Conservation (phyloP, 1,140 invertebrate genomes). For the Sitophilus oryzae region DNA sequence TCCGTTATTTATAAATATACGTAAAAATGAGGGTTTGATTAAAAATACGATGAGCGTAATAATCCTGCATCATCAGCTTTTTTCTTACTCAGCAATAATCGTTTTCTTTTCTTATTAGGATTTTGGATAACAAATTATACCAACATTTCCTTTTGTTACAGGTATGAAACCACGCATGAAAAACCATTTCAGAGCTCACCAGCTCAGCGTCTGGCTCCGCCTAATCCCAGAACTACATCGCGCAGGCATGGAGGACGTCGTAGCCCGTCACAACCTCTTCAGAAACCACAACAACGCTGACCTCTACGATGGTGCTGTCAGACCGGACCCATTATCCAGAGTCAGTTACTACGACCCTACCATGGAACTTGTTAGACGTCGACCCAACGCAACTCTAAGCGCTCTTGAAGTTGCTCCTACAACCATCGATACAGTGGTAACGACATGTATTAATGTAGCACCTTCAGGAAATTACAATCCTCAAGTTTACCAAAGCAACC, state of each 20-base stretch:
- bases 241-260: conserved; percentile 81
- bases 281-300: conserved; percentile 73
- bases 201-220: conserved; percentile 88
- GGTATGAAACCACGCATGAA: conserved; percentile 85
- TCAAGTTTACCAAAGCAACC: conserved; percentile 51
- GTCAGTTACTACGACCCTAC: conserved; percentile 51
- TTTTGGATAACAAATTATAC: too few species aligned
- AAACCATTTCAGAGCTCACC: conserved; percentile 90
- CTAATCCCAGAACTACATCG: conserved; percentile 88
- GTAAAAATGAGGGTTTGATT: too few species aligned
- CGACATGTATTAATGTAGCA: conserved; percentile 53
- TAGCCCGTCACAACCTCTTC: conserved; percentile 76
- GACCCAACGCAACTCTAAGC: conserved; percentile 47
- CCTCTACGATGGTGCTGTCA: conserved; percentile 73
- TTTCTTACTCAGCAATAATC: too few species aligned
- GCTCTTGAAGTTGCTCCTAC: conserved; percentile 51
- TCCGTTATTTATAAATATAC: too few species aligned
- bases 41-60: too few species aligned
- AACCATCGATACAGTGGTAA: conserved; percentile 52
- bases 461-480: conserved; percentile 50
- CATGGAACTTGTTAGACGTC: conserved; percentile 52
- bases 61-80: too few species aligned
- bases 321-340: conserved; percentile 68
- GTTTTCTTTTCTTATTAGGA: too few species aligned
- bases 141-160: conserved; percentile 45